Percentiles rank a stretch among this genome's conserved stretches.
Conservation (phyloP, 2,113 vertebrate genomes). For the Perca schrenkii region DNA sequence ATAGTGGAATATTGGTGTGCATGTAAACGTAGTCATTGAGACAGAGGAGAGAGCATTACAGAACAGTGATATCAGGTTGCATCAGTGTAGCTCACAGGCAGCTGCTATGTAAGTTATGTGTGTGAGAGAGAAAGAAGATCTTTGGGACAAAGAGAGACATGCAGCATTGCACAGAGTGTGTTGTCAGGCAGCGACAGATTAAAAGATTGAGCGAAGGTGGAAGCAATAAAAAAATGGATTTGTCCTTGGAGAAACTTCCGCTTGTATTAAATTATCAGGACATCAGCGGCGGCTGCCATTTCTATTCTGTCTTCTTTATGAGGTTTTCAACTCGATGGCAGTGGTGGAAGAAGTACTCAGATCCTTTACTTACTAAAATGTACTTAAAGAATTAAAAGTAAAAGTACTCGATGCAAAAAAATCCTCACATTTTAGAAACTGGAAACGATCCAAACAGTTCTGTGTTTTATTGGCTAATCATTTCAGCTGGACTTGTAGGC, state of each 20-base stretch:
- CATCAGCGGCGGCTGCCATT: slow-evolving; percentile 2
- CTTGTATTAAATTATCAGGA: slow-evolving; percentile 18
- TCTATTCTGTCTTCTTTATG: slow-evolving; percentile 6
- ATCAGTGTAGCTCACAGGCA: slow-evolving; percentile 14
- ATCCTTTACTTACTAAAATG: too few relatives aligned
- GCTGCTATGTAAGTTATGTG: background rate
- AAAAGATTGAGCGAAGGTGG: slow-evolving; percentile 37
- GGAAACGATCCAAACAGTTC: too few relatives aligned
- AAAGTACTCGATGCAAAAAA: too few relatives aligned
- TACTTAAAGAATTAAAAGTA: too few relatives aligned
- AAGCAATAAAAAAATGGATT: slow-evolving; percentile 2
- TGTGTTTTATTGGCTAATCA: too few relatives aligned
- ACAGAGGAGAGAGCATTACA: background rate
- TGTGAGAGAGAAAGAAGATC: slow-evolving; percentile 1
- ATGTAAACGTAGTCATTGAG: background rate
- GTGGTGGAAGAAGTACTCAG: too few relatives aligned
- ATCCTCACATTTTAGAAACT: too few relatives aligned
- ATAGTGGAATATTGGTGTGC: too few relatives aligned
- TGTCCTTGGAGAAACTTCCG: slow-evolving; percentile 33
- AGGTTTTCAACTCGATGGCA: background rate
- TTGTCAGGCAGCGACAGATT: slow-evolving; percentile 14
- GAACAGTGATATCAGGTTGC: background rate
- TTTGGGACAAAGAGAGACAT: background rate
- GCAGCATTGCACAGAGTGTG: slow-evolving; percentile 1
- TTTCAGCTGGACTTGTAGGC: too few relatives aligned